Conservation (phyloP, 2,888 invertebrate species). For the Euclidia mi region DNA sequence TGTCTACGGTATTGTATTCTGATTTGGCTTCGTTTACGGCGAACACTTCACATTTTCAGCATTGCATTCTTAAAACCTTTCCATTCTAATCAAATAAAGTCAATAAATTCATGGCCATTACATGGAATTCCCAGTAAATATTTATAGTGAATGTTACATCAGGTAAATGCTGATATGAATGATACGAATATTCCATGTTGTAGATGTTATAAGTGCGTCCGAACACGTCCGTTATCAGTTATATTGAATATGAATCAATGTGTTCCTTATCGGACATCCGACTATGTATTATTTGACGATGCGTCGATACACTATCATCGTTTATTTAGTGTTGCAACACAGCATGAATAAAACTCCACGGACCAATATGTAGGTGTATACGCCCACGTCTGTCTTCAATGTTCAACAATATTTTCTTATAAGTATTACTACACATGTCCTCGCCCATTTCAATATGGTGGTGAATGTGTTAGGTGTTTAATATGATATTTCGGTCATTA, state of each 20-base stretch:
- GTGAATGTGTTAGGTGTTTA: conserved; percentile 5
- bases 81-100: too few species aligned
- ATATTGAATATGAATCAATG: conserved; percentile 46
- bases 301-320: conserved; percentile 34
- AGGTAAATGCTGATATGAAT: conserved; percentile 12
- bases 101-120: too few species aligned
- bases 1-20: too few species aligned
- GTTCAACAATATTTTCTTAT: conserved; percentile 52
- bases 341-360: conserved; percentile 54
- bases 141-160: conserved; percentile 8
- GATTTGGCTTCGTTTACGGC: too few species aligned
- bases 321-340: conserved; percentile 48
- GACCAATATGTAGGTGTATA: conserved; percentile 59
- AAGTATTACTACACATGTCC: conserved; percentile 51
- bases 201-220: conserved; percentile 17
- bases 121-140: conserved; percentile 1
- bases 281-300: conserved; percentile 41
- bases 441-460: conserved; percentile 35
- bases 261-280: conserved; percentile 43
- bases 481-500: background rate
- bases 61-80: too few species aligned
- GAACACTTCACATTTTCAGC: too few species aligned
- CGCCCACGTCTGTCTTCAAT: conserved; percentile 61
- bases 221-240: conserved; percentile 40
- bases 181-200: conserved; percentile 14